Evolutionary conservation across 2,888 invertebrate species (phyloP).

Genomic region (Synanthedon vespiformis): DNA sequence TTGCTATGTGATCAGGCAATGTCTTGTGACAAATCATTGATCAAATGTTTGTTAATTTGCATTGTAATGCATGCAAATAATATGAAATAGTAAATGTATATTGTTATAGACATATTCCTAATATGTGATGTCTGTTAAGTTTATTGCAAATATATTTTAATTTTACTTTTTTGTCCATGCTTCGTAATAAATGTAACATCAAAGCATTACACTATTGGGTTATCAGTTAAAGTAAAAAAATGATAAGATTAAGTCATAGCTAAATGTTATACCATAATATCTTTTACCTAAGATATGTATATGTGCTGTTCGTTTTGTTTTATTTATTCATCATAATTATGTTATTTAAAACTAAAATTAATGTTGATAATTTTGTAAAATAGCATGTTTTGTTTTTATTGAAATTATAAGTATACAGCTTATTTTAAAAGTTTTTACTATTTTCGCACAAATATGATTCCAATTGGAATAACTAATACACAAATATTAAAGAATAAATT

Average conservation of each 20-base stretch:
- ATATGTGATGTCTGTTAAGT: background rate
- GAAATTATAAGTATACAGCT: no score
- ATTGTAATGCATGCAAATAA: constrained; percentile 3
- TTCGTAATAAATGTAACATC: constrained; percentile 26
- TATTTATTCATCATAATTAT: background rate
- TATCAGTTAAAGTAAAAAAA: constrained; percentile 16
- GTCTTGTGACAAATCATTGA: constrained; percentile 21
- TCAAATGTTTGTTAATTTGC: constrained; percentile 15
- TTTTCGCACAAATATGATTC: no score
- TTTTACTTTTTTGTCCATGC: constrained; percentile 15
- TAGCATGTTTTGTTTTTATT: no score
- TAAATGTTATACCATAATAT: constrained; percentile 7
- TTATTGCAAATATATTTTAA: no score
- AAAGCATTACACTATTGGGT: constrained; percentile 15
- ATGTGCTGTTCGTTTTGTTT: background rate
- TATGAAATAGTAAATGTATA: background rate
- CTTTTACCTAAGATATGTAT: background rate
- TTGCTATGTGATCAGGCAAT: constrained; percentile 45
- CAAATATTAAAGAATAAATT: no score
- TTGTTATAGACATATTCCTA: background rate
- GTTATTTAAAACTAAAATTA: no score
- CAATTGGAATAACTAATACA: no score
- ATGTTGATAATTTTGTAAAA: no score
- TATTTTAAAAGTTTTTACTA: no score
- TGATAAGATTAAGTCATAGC: constrained; percentile 19